A percentile compares a stretch with the other conserved stretches of the same genome.
phyloP scores from a whole-genome alignment of 2,888 invertebrate genomes.

The Melanostoma scalare region DNA sequence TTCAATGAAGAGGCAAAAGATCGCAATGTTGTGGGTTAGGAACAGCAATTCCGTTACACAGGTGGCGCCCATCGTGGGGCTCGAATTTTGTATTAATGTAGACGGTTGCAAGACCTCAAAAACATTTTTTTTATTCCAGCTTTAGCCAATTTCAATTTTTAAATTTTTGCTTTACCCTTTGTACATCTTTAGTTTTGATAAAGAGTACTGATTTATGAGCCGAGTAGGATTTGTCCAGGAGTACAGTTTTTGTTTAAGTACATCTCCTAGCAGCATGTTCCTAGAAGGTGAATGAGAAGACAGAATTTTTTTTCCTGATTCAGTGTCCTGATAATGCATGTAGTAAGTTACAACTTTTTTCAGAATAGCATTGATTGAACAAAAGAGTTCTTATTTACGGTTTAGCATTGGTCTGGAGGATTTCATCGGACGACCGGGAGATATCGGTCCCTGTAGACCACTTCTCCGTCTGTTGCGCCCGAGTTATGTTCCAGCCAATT shows the following conservation, averaged over 20 bases:
- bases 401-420: neutral
- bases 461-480: constrained; percentile 7
- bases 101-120: neutral
- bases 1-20: too few species aligned
- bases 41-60: neutral
- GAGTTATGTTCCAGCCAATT: constrained; percentile 10
- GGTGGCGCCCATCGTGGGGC: constrained; percentile 37
- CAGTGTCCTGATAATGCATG: neutral
- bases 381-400: neutral
- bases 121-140: neutral
- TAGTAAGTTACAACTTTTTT: neutral
- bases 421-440: constrained; percentile 11
- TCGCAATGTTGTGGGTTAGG: neutral
- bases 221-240: constrained; percentile 4
- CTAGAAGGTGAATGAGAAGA: neutral
- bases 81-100: neutral
- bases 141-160: neutral
- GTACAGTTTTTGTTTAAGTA: neutral
- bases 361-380: neutral
- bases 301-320: neutral
- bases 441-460: neutral
- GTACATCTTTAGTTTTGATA: neutral
- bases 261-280: neutral
- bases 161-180: too few species aligned
- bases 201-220: neutral